Evolutionary conservation across 2,797 vertebrate genomes (phyloP), one percentile per base, ranked within the genome.

Genomic region (Agapornis canus): DNA sequence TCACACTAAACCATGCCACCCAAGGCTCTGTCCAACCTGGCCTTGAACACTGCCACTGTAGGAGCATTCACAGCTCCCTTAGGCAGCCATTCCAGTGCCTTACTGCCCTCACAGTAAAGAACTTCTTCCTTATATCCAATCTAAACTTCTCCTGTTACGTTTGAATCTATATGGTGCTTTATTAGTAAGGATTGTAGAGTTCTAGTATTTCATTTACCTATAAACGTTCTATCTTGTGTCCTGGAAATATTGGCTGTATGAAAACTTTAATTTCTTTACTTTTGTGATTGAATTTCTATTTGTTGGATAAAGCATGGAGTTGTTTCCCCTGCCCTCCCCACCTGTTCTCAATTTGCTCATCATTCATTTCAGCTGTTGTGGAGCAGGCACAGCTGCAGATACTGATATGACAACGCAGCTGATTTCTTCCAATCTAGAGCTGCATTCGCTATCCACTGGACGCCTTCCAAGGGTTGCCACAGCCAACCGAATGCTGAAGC

Each of bases 361-460:
- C 2, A 5, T 49, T 0, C 57, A 84, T 64, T 96, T 21, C 94
- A 99, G 99, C 83, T 99, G 99, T 68, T 99, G 99, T 13, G 99
- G 99, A 22, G 99, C 99, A 1, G 99, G 99, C 45, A 99, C 99
- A 8, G 99, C 99, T n/a, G 99, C 99, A 40, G 99, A 99, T 94
- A 99, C 99, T 1, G 99, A 99, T 96, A 99, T 99, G 99, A 99
- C 99, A 29, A 99, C 99, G 35, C 99, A 99, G 95, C 98, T 99
- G 72, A 99, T 99, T 96, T 99, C 99, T 57, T 99, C 99, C 80
- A 99, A 99, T 94, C 98, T 99, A 97, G 99, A 99, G 97, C 98
- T 99, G 20, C 99, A 99, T 82, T 95, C 99, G 0, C 98, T 99
- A 6, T 99, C 99, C 39, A 99, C 99, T 0, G 99, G 99, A 23